These are phyloP conservation scores for Isurus oxyrinchus DNA, from an alignment of 2,113 vertebrate genomes.

Conservation along the genomic window DNA sequence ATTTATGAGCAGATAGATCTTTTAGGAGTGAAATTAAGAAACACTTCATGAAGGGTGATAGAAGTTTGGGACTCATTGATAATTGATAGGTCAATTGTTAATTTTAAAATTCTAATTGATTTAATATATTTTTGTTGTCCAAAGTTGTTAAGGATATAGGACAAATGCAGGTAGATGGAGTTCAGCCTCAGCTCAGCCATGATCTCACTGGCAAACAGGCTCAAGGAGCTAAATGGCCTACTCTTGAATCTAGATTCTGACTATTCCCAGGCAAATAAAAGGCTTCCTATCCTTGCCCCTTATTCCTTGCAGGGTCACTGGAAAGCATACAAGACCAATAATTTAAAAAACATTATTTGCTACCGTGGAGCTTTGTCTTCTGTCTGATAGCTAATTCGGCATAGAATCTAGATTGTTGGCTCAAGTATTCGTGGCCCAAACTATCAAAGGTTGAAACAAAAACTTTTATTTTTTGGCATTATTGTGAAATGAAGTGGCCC, in stretches of 20 bases:
- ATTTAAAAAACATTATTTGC: neutral
- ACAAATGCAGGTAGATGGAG: neutral
- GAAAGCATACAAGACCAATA: neutral
- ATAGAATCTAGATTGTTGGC: neutral
- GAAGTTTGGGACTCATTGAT: too few species aligned
- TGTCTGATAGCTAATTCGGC: neutral
- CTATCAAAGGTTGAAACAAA: neutral
- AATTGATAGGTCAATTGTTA: too few species aligned
- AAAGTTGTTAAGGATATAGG: too few species aligned
- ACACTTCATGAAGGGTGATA: too few species aligned
- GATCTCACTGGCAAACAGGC: neutral
- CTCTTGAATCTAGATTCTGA: neutral
- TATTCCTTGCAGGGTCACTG: neutral
- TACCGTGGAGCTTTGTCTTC: too few species aligned
- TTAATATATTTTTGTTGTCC: too few species aligned
- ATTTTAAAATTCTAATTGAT: too few species aligned
- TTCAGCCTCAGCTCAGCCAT: neutral
- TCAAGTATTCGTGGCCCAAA: neutral
- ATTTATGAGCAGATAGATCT: too few species aligned
- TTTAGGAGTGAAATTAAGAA: too few species aligned
- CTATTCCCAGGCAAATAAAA: neutral
- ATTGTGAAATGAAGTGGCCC: neutral
- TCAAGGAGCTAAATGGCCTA: neutral
- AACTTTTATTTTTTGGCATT: neutral
- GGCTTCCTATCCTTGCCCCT: too few species aligned